These are phyloP conservation scores for Hippocampus kuda DNA, from an alignment of 2,797 vertebrate genomes.

Conservation along the genomic window DNA sequence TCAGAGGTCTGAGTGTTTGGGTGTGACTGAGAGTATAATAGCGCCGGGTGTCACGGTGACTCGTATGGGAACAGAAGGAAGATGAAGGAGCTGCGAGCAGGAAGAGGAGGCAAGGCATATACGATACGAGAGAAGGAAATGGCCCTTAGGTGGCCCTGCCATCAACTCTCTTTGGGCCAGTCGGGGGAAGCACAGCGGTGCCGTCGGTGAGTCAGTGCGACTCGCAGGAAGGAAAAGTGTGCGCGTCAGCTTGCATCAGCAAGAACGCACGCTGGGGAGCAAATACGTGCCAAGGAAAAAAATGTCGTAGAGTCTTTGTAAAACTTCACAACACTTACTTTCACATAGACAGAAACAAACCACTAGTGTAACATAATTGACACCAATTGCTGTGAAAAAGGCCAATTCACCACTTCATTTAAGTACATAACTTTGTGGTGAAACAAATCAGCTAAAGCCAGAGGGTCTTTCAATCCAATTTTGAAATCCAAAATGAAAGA, in stretches of 20 bases:
- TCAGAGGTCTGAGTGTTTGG: constrained; percentile 30
- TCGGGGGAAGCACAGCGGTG: constrained; percentile 1
- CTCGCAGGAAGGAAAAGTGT: constrained; percentile 25
- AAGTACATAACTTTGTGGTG: background rate
- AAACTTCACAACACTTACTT: background rate
- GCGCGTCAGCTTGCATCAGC: constrained; percentile 24
- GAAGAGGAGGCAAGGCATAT: constrained; percentile 22
- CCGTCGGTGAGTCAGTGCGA: constrained; percentile 3
- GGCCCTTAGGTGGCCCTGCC: constrained; percentile 32
- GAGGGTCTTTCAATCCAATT: too few relatives aligned
- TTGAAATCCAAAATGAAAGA: too few relatives aligned
- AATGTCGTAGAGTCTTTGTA: background rate
- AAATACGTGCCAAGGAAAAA: constrained; percentile 14
- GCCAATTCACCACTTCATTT: background rate
- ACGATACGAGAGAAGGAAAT: constrained; percentile 29
- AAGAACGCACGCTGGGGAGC: background rate
- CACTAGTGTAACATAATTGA: background rate
- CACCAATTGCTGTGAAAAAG: background rate
- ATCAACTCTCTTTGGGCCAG: constrained; percentile 29
- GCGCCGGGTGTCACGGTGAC: constrained; percentile 26
- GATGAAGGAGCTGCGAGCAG: constrained; percentile 29
- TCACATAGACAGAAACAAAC: background rate
- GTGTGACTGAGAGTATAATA: constrained; percentile 43
- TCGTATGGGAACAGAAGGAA: constrained; percentile 23
- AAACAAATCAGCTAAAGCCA: background rate